These are phyloP conservation scores for Drosophila incognita DNA, from an alignment of 2,888 invertebrate species.

Conservation along the genomic window DNA sequence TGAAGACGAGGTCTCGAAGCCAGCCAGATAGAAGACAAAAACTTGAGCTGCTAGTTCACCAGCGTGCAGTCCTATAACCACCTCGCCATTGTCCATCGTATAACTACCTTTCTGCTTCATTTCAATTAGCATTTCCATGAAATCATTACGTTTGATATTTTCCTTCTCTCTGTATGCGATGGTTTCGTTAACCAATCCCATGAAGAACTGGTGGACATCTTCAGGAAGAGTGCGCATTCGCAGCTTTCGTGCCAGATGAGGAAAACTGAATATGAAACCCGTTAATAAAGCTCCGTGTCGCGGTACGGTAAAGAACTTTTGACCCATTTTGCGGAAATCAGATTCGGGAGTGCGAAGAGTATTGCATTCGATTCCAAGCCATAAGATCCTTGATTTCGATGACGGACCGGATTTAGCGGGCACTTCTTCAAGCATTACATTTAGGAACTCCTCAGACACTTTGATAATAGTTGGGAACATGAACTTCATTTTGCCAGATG, in stretches of 20 bases:
- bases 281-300: no score
- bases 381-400: no score
- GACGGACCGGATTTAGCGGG: no score
- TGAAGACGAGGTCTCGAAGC: slow-evolving; percentile 86
- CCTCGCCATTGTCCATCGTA: slow-evolving; percentile 71
- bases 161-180: slow-evolving; percentile 83
- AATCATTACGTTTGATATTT: slow-evolving; percentile 85
- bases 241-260: slow-evolving; percentile 65
- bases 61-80: slow-evolving; percentile 67
- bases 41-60: slow-evolving; percentile 86
- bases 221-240: slow-evolving; percentile 64
- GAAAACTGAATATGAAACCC: slow-evolving; percentile 55
- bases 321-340: no score
- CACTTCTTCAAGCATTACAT: no score
- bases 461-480: no score
- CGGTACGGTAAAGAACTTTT: no score
- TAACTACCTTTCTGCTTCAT: slow-evolving; percentile 75
- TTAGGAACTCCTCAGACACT: no score
- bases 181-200: slow-evolving; percentile 82
- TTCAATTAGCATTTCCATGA: slow-evolving; percentile 85
- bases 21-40: slow-evolving; percentile 86
- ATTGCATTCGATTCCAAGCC: no score
- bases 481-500: no score
- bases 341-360: no score
- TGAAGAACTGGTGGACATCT: slow-evolving; percentile 80